phyloP scores from a whole-genome alignment of 37 sponge, comb jelly and placozoan genomes.

The Haliclona indistincta region DNA sequence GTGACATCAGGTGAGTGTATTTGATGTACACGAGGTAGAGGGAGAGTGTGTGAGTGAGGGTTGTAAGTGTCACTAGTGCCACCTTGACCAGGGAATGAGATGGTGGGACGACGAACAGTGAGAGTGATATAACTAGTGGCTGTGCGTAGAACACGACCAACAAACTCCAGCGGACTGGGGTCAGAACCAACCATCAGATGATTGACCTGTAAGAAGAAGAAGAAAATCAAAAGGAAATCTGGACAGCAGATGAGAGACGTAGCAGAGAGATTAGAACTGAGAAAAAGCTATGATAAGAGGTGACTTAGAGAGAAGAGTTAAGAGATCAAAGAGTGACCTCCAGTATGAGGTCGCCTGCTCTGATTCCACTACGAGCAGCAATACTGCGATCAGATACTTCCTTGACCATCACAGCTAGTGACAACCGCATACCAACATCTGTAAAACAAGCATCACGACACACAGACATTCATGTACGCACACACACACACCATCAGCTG shows the following conservation, averaged over 20 bases:
- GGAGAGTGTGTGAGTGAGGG: neutral
- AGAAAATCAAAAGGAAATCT: neutral
- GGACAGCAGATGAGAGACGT: neutral
- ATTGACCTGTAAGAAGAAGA: conserved; percentile 24
- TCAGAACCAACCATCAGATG: conserved; percentile 26
- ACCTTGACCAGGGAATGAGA: neutral
- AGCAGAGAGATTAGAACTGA: no score
- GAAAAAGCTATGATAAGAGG: no score
- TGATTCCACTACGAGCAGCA: conserved; percentile 26
- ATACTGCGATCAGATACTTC: conserved; percentile 5
- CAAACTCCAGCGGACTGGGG: conserved; percentile 32
- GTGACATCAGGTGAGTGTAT: neutral
- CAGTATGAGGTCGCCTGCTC: conserved; percentile 33
- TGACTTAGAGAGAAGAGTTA: neutral
- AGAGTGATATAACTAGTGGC: conserved; percentile 30
- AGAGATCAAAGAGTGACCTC: conserved; percentile 13
- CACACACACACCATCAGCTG: neutral
- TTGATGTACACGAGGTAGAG: neutral
- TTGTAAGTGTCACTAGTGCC: neutral
- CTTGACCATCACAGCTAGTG: conserved; percentile 24
- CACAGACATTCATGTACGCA: no score
- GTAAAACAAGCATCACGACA: neutral
- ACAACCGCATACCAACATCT: conserved; percentile 9
- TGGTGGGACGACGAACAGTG: conserved; percentile 18
- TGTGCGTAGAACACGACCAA: neutral